Percentiles rank a stretch among this genome's conserved stretches.
Conservation (phyloP, 2,113 vertebrate species). For the Scalopus aquaticus region DNA sequence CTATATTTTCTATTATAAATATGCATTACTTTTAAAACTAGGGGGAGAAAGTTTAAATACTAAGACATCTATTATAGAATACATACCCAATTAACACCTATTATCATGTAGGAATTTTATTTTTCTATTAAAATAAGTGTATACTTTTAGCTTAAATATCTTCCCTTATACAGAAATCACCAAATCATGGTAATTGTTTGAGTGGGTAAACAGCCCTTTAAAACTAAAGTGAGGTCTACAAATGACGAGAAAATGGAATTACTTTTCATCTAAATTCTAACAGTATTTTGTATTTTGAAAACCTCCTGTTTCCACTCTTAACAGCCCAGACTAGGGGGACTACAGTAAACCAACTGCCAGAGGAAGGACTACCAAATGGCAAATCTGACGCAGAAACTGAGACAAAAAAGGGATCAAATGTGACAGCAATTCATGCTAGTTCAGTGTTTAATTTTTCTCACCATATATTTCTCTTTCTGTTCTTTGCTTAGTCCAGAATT, state of each 20-base stretch:
- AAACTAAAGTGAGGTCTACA: constrained; percentile 1
- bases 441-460: constrained; percentile 76
- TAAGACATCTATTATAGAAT: neutral
- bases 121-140: constrained; percentile 3
- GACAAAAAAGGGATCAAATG: neutral
- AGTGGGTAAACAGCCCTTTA: constrained; percentile 15
- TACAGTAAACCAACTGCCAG: neutral
- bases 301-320: neutral
- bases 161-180: neutral
- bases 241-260: neutral
- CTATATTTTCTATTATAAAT: neutral
- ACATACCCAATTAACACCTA: neutral
- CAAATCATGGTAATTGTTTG: neutral
- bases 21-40: neutral
- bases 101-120: neutral
- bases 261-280: neutral
- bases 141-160: neutral
- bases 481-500: constrained; percentile 96
- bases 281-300: neutral
- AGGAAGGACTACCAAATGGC: neutral
- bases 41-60: neutral
- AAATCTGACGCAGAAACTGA: neutral
- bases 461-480: constrained; percentile 99
- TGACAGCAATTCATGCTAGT: neutral
- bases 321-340: neutral